A percentile compares a stretch with the other conserved stretches of the same genome.
These are phyloP conservation scores for Toxotes chatareus DNA, from an alignment of 2,113 vertebrate genomes.

Conservation along the genomic window DNA sequence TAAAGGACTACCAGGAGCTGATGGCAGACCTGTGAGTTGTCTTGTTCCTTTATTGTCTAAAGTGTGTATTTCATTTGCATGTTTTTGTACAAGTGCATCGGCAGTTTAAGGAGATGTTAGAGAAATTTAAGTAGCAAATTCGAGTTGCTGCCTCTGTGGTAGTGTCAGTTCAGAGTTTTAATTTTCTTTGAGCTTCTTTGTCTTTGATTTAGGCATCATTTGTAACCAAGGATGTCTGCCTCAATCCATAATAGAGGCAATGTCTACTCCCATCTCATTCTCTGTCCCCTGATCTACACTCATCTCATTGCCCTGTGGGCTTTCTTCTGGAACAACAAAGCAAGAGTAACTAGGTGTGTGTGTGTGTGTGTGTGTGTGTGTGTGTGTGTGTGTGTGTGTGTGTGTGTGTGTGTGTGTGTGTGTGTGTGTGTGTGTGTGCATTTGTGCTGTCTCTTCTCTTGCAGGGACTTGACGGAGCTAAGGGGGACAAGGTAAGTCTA, in stretches of 20 bases:
- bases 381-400: conserved; percentile 48
- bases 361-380: conserved; percentile 53
- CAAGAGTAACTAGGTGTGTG: conserved; percentile 70
- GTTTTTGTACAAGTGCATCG: conserved; percentile 22
- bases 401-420: conserved; percentile 56
- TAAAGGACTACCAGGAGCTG: conserved; percentile 75
- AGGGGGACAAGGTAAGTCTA: conserved; percentile 92
- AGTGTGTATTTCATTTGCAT: conserved; percentile 33
- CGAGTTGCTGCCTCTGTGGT: conserved; percentile 32
- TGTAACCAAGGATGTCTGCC: conserved; percentile 74
- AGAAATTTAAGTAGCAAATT: conserved; percentile 32
- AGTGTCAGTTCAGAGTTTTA: conserved; percentile 34
- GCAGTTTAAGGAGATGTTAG: conserved; percentile 15
- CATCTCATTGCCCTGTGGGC: conserved; percentile 64
- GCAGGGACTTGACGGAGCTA: conserved; percentile 90
- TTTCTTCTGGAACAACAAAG: conserved; percentile 70
- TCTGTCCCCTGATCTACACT: conserved; percentile 74
- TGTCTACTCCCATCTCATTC: conserved; percentile 81
- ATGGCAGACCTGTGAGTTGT: conserved; percentile 80
- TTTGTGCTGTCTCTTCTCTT: conserved; percentile 60
- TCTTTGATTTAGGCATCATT: conserved; percentile 75
- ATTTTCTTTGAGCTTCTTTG: conserved; percentile 67
- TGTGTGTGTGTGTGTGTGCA: conserved; percentile 46
- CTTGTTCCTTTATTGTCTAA: not conserved
- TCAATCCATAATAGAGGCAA: conserved; percentile 75